phyloP scores from a whole-genome alignment of 1,140 invertebrate genomes.

The Drosophila carrolli region DNA sequence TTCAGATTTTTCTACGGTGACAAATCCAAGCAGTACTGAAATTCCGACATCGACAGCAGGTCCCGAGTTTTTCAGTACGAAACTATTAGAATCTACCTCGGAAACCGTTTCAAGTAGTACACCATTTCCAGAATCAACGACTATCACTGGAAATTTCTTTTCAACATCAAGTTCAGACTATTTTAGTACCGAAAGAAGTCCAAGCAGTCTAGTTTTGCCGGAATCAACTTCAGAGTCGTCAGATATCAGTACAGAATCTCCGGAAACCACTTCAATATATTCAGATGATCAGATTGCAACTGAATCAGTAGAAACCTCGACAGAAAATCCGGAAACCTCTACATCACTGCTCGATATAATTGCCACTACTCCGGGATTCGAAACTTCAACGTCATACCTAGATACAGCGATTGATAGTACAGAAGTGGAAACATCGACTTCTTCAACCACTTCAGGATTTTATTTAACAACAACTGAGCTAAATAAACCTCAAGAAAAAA shows the following conservation, averaged over 20 bases:
- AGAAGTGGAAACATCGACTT: not conserved
- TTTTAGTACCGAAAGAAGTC: not conserved
- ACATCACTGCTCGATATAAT: conserved; percentile 54
- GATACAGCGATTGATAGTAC: conserved; percentile 9
- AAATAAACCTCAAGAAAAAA: not conserved
- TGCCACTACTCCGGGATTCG: conserved; percentile 31
- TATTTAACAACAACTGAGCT: not conserved
- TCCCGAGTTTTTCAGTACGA: not conserved
- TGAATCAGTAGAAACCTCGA: not conserved
- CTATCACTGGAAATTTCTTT: not conserved
- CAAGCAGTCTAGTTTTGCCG: not conserved
- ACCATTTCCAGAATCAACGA: conserved; percentile 1
- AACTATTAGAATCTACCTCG: not conserved
- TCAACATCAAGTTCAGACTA: not conserved
- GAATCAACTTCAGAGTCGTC: conserved; percentile 1
- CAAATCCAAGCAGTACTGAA: not conserved
- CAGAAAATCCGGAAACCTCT: conserved; percentile 11
- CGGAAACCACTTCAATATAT: conserved; percentile 1
- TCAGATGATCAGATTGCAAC: not conserved
- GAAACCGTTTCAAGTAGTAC: not conserved
- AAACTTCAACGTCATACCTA: conserved; percentile 21
- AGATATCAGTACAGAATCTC: conserved; percentile 5
- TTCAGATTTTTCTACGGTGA: not conserved
- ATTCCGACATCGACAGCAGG: not conserved
- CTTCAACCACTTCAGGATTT: conserved; percentile 11